phyloP scores from a whole-genome alignment of 2,797 vertebrate genomes.

The Pseudopleuronectes americanus region DNA sequence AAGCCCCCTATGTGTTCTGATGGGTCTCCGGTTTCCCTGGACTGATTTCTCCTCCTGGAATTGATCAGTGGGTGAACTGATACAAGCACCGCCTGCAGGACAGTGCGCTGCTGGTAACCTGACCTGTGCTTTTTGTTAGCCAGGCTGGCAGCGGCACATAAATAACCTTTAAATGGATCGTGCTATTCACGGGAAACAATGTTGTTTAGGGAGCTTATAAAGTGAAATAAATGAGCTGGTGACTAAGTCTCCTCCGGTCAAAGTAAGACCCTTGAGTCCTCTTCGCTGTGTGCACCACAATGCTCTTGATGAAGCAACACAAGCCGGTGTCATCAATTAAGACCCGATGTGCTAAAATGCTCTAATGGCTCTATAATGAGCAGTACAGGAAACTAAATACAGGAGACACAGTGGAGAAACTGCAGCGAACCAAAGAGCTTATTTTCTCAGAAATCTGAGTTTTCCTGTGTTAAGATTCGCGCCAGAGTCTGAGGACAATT shows the following conservation, averaged over 20 bases:
- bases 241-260: slow-evolving; percentile 24
- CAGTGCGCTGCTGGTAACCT: slow-evolving; percentile 17
- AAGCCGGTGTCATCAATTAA: slow-evolving; percentile 49
- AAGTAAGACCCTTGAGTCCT: slow-evolving; percentile 34
- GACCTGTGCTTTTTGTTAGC: slow-evolving; percentile 27
- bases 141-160: slow-evolving; percentile 20
- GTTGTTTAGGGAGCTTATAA: slow-evolving; percentile 11
- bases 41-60: slow-evolving; percentile 54
- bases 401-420: slow-evolving; percentile 10
- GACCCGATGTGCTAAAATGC: slow-evolving; percentile 31
- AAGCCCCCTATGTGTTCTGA: too few species aligned
- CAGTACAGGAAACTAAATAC: slow-evolving; percentile 22
- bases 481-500: slow-evolving; percentile 51
- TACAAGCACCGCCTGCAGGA: slow-evolving; percentile 10
- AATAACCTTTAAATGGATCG: slow-evolving; percentile 24
- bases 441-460: slow-evolving; percentile 43
- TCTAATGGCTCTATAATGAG: slow-evolving; percentile 47
- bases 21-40: slow-evolving; percentile 38
- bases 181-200: slow-evolving; percentile 11
- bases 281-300: slow-evolving; percentile 18
- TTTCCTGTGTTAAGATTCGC: slow-evolving; percentile 37
- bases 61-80: slow-evolving; percentile 49
- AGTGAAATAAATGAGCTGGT: slow-evolving; percentile 40
- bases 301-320: slow-evolving; percentile 44
- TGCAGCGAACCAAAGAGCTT: slow-evolving; percentile 39